phyloP scores from a whole-genome alignment of 2,888 invertebrate genomes.

The Sinhomidia bicolor region DNA sequence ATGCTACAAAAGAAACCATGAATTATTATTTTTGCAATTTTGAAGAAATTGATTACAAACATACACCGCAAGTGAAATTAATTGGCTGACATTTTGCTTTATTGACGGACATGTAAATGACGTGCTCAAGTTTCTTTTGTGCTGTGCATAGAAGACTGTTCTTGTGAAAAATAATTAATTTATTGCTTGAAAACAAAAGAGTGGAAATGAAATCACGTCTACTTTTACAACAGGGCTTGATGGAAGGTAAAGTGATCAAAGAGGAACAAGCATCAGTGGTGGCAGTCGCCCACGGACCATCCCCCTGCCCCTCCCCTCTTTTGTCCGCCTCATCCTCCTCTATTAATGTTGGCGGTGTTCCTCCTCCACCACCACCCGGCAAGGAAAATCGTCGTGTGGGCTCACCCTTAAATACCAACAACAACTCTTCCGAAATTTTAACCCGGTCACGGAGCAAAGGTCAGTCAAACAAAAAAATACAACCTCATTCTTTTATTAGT shows the following conservation, averaged over 20 bases:
- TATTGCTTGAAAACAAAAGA: background rate
- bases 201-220: conserved; percentile 78
- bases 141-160: background rate
- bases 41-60: background rate
- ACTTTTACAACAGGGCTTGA: conserved; percentile 79
- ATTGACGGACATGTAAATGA: conserved; percentile 9
- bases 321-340: conserved; percentile 55
- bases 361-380: conserved; percentile 70
- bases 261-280: conserved; percentile 77
- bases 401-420: conserved; percentile 74
- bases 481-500: background rate
- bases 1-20: background rate
- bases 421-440: conserved; percentile 78
- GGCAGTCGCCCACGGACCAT: conserved; percentile 54
- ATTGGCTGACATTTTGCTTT: background rate
- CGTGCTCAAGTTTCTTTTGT: background rate
- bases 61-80: background rate
- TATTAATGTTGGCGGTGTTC: conserved; percentile 28
- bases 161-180: conserved; percentile 3
- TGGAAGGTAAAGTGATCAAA: conserved; percentile 80
- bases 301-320: conserved; percentile 72
- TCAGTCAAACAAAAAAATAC: conserved; percentile 62
- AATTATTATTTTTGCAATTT: background rate
- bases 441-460: conserved; percentile 80
- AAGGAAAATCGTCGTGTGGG: conserved; percentile 80